Base-by-base conservation (phyloP, 2,797 vertebrate species). In the Pangasius larnaudii region DNA sequence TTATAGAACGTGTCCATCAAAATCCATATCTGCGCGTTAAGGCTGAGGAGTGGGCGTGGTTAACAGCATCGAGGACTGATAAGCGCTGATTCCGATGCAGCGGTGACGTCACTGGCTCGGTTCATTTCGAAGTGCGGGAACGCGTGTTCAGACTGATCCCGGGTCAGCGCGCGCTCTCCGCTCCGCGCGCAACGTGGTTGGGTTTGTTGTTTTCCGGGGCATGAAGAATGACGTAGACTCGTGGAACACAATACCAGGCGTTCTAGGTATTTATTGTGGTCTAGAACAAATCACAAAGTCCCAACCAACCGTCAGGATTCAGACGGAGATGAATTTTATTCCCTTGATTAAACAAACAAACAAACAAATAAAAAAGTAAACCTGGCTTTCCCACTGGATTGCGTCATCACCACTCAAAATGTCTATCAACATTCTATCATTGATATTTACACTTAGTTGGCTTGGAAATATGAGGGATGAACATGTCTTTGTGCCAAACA, bases 201-300 rank as follows among this genome's bases (percentile, higher is more conserved):
- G 59, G 90, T 92, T 92, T 93, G 93, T 94, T 93, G 89, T 94
- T 93, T 92, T 91, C 90, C 89, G 74, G 78, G 81, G 69, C 89
- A 88, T 63, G 84, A 88, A 78, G 22, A 89, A 86, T 91, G 89
- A 91, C 89, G 91, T 88, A 87, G 88, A 22, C 56, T 69, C 30
- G 51, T 49, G n/a, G 33, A 84, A 36, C 46, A 72, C 72, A 85
- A 84, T 36, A 39, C 13, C 42, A 84, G 69, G 2, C 61, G 59
- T 36, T 53, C 14, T 69, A 11, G 7, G 24, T 80, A 24, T 79
- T 33, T 42, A 27, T n/a, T 46, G 22, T 39, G 2, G 13, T 63
- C 33, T 42, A 46, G 46, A 67, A 67, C 27, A 63, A 24, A 27
- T 33, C 9, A 51, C 19, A 33, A 67, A 84, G 5, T 84, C 14